These are phyloP conservation scores for Bufotes viridis DNA, from an alignment of 2,797 vertebrate genomes.

Conservation along the genomic window DNA sequence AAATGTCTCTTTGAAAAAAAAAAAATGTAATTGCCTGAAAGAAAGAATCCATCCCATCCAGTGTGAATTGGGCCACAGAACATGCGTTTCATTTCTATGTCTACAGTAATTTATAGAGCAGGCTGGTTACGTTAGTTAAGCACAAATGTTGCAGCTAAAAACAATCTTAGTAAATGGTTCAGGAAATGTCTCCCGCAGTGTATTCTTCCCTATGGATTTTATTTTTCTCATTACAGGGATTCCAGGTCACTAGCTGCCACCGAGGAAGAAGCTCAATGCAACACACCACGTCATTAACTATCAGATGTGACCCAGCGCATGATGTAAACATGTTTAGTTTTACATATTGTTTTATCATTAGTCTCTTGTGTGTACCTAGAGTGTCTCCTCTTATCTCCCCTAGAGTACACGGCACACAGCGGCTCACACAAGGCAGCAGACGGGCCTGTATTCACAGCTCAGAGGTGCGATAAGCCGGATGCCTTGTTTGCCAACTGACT, in stretches of 20 bases:
- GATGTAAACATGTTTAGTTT: slow-evolving; percentile 50
- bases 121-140: not conserved
- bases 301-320: slow-evolving; percentile 18
- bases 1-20: too few relatives aligned
- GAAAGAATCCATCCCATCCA: not conserved
- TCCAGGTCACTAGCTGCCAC: slow-evolving; percentile 16
- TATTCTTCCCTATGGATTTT: slow-evolving; percentile 2
- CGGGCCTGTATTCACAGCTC: slow-evolving; percentile 24
- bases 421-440: slow-evolving; percentile 23
- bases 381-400: slow-evolving; percentile 56
- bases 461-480: slow-evolving; percentile 45
- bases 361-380: slow-evolving; percentile 48
- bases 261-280: not conserved
- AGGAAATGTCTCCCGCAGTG: not conserved
- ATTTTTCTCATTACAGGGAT: slow-evolving; percentile 11
- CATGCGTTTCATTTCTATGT: not conserved
- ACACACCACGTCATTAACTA: not conserved
- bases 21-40: too few relatives aligned
- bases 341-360: slow-evolving; percentile 59
- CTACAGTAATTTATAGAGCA: not conserved
- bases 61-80: not conserved
- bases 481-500: slow-evolving; percentile 43
- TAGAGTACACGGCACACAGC: slow-evolving; percentile 32
- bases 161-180: not conserved
- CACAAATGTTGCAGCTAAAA: not conserved